A percentile compares a stretch with the other conserved stretches of the same genome.
phyloP scores from a whole-genome alignment of 2,888 invertebrate species.

The Oxycera nigricornis region DNA sequence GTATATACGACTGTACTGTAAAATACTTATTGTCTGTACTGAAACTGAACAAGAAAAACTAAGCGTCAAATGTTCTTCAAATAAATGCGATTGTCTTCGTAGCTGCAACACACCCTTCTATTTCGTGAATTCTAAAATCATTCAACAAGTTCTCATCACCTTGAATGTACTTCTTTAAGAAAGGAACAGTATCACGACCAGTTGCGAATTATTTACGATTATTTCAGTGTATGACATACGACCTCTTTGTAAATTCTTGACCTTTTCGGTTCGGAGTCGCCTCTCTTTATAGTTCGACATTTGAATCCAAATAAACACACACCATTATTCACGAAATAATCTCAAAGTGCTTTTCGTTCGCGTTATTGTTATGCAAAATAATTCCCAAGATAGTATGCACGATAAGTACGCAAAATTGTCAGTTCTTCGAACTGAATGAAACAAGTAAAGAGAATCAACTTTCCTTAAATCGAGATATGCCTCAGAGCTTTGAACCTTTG shows the following conservation, averaged over 20 bases:
- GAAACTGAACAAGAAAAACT: too few species aligned
- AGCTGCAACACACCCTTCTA: too few species aligned
- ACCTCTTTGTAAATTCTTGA: neutral
- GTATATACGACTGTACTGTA: too few species aligned
- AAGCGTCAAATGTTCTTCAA: too few species aligned
- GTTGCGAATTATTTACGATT: conserved; percentile 7
- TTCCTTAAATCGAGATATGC: neutral
- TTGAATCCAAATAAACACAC: conserved; percentile 31
- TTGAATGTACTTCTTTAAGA: too few species aligned
- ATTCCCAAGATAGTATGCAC: conserved; percentile 17
- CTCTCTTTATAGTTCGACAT: neutral
- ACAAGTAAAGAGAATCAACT: neutral
- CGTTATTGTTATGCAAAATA: conserved; percentile 27
- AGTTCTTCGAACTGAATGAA: neutral
- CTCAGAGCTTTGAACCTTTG: conserved; percentile 5
- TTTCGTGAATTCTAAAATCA: too few species aligned
- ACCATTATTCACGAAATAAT: conserved; percentile 51
- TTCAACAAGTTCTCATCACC: too few species aligned
- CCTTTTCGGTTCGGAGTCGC: neutral
- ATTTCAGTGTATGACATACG: conserved; percentile 9
- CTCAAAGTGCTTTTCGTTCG: conserved; percentile 43
- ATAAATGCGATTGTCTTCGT: too few species aligned
- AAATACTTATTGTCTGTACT: too few species aligned
- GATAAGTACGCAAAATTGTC: neutral
- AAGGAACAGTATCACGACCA: too few species aligned